phyloP scores from a whole-genome alignment of 2,797 vertebrate genomes.

The Novumbra hubbsi region DNA sequence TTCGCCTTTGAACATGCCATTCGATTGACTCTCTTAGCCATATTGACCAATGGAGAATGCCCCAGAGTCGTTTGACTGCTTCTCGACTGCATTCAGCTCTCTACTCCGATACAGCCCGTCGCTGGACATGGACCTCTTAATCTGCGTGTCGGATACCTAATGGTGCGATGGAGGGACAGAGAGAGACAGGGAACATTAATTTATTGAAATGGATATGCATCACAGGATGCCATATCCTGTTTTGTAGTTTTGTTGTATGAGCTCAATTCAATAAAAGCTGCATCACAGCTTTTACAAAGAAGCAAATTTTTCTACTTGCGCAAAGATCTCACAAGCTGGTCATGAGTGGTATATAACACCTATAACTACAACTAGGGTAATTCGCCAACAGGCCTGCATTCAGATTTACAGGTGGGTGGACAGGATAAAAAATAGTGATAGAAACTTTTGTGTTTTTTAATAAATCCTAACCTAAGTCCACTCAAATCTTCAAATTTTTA shows the following conservation, averaged over 20 bases:
- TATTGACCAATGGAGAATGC: constrained; percentile 85
- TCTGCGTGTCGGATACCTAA: constrained; percentile 69
- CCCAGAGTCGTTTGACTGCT: constrained; percentile 84
- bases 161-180: constrained; percentile 1
- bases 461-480: no score
- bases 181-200: constrained; percentile 8
- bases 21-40: constrained; percentile 32
- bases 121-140: constrained; percentile 45
- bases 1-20: neutral
- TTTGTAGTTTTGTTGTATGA: neutral
- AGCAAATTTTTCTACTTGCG: no score
- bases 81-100: constrained; percentile 71
- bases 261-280: no score
- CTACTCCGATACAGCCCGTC: constrained; percentile 67
- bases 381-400: no score
- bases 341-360: no score
- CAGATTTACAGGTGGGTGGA: no score
- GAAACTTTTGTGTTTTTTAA: no score
- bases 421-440: no score
- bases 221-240: neutral
- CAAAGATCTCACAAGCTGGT: no score
- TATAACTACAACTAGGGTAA: no score
- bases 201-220: neutral
- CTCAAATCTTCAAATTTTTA: no score
- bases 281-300: no score